Evolutionary conservation across 2,797 vertebrate genomes (phyloP), one percentile per base, ranked within the genome.

Genomic region (Gadopsis marmoratus): DNA sequence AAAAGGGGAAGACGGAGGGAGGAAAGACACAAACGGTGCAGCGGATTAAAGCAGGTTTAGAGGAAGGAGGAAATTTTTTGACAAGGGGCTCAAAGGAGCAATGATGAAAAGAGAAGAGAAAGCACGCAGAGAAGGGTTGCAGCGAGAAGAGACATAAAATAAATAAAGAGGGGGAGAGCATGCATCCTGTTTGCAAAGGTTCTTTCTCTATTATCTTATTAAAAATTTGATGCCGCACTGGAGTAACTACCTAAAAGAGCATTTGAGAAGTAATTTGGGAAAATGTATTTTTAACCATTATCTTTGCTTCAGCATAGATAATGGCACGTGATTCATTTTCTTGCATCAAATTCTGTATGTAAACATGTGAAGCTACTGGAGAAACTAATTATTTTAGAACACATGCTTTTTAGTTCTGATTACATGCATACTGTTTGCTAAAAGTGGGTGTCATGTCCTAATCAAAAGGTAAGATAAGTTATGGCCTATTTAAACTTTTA

Each of bases 101-200:
- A 21, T 65, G 47, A 74, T 85, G 69, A 79, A 81, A 79, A 26
- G 63, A 62, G 33, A 13, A 43, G 50, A 74, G 9, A 65, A 63
- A 65, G 58, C 54, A 48, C 33, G 26, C 21, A 62, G 23, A 50
- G 61, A 76, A 13, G 50, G 47, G 21, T n/a, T 65, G 53, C 26
- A n/a, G 47, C 0, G 0, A 45, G 64, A 31, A 56, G 60, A 81
- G 60, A 76, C 50, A 68, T 10, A 5, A 65, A 71, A 55, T 2
- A 81, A 68, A 47, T 13, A 61, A 39, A 73, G 43, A 72, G 21
- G 3, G 8, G 45, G 39, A 51, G 14, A 5, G 13, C 23, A 47
- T 7, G 4, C 2, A 61, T 53, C 53, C 37, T 51, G 43, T 74
- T 74, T 58, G 11, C n/a, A 39, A n/a, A 4, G n/a, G 11, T 35